phyloP scores from a whole-genome alignment of 1,140 invertebrate species.

The Aphidius ervi region DNA sequence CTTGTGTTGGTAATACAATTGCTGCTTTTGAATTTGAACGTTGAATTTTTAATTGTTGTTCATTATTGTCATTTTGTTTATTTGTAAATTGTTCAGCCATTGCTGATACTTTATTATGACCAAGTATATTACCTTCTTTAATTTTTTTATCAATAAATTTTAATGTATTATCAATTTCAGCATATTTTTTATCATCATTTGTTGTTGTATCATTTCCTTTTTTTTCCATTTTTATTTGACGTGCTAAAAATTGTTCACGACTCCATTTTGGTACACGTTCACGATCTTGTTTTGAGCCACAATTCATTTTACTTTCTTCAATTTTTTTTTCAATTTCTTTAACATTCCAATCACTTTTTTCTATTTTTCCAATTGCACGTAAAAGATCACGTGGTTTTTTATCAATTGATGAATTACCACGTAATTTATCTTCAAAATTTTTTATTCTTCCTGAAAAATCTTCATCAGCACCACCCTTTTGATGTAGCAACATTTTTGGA shows the following conservation, averaged over 20 bases:
- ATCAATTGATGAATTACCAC: slow-evolving; percentile 57
- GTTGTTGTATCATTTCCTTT: slow-evolving; percentile 58
- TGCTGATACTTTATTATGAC: slow-evolving; percentile 80
- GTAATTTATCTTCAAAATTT: slow-evolving; percentile 64
- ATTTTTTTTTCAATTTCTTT: slow-evolving; percentile 89
- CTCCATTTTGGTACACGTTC: slow-evolving; percentile 89
- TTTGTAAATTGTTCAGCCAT: slow-evolving; percentile 75
- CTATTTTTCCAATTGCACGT: slow-evolving; percentile 84
- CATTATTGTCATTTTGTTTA: slow-evolving; percentile 57
- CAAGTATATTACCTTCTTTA: slow-evolving; percentile 71
- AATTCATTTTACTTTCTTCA: slow-evolving; percentile 73
- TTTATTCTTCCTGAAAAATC: slow-evolving; percentile 69
- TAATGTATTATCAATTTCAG: slow-evolving; percentile 76
- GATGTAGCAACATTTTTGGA: slow-evolving; percentile 57
- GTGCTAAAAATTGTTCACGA: slow-evolving; percentile 77
- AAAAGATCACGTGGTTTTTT: slow-evolving; percentile 84
- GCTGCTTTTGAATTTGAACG: slow-evolving; percentile 61
- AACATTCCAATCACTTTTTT: slow-evolving; percentile 88
- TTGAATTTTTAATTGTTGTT: slow-evolving; percentile 52
- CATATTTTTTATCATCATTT: slow-evolving; percentile 57
- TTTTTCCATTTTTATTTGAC: slow-evolving; percentile 72
- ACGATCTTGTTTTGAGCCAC: slow-evolving; percentile 60
- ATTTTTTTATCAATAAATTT: slow-evolving; percentile 77
- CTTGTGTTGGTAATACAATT: slow-evolving; percentile 59
- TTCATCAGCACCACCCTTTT: slow-evolving; percentile 58